A percentile compares a stretch with the other conserved stretches of the same genome.
These are phyloP conservation scores for Rana temporaria DNA, from an alignment of 2,113 vertebrate genomes.

Conservation along the genomic window DNA sequence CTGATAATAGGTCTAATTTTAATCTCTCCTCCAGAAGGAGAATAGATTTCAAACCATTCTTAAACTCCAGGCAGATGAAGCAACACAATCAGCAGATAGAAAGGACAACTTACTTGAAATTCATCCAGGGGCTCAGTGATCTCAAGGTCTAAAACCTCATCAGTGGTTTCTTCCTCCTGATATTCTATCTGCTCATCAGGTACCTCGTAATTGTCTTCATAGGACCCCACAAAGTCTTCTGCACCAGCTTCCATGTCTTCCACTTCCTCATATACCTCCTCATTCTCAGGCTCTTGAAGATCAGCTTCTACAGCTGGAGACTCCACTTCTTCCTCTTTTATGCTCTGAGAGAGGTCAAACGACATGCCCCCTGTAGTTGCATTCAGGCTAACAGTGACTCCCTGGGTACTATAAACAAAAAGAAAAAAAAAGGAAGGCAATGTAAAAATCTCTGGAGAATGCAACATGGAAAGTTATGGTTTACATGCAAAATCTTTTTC, in stretches of 20 bases:
- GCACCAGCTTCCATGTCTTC: slow-evolving; percentile 73
- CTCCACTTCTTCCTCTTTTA: no score
- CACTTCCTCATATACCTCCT: no score
- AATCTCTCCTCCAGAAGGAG: slow-evolving; percentile 77
- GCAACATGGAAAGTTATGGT: no score
- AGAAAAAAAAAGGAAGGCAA: background rate
- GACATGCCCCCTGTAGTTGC: no score
- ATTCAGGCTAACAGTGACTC: slow-evolving; percentile 76
- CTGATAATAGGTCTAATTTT: slow-evolving; percentile 92
- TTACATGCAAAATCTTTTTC: no score
- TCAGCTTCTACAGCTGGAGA: no score
- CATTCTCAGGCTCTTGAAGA: no score
- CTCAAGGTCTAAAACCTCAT: slow-evolving; percentile 94
- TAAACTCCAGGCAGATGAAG: slow-evolving; percentile 70
- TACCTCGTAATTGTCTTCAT: slow-evolving; percentile 78
- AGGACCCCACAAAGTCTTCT: slow-evolving; percentile 78
- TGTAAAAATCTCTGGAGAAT: no score
- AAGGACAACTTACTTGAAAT: slow-evolving; percentile 89
- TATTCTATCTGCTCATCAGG: slow-evolving; percentile 85
- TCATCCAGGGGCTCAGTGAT: slow-evolving; percentile 95
- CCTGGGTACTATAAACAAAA: slow-evolving; percentile 73
- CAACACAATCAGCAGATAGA: slow-evolving; percentile 76
- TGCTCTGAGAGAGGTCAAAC: no score
- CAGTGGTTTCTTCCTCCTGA: slow-evolving; percentile 75
- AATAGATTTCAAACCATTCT: slow-evolving; percentile 81